Evolutionary conservation across 2,797 vertebrate species (phyloP).

Genomic region (Streptopelia turtur): DNA sequence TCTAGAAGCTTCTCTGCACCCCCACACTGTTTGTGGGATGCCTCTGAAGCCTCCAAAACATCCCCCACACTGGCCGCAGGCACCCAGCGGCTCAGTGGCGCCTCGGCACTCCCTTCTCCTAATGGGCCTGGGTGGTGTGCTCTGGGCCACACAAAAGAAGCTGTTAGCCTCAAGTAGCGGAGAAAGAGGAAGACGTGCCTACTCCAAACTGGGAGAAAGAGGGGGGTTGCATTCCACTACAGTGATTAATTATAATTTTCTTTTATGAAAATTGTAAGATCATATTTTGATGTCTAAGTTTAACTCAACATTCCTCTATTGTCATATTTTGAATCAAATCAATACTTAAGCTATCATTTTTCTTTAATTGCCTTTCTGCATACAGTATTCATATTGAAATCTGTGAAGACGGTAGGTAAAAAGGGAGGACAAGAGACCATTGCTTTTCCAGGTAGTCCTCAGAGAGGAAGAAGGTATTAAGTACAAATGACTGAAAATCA

Average conservation of each 20-base stretch:
- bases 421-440: neutral
- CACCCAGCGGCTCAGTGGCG: no score
- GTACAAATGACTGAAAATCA: neutral
- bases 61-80: no score
- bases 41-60: no score
- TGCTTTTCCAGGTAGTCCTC: neutral
- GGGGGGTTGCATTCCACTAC: no score
- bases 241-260: neutral
- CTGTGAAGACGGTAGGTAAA: neutral
- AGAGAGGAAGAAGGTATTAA: neutral
- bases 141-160: no score
- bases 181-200: no score
- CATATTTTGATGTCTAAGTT: neutral
- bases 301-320: neutral
- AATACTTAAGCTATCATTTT: neutral
- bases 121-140: no score
- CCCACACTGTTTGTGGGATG: no score
- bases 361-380: neutral
- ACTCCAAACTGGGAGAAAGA: no score
- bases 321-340: neutral
- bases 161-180: no score
- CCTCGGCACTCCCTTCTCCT: no score
- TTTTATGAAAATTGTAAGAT: neutral
- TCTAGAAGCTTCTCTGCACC: no score
- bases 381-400: neutral